Evolutionary conservation across 2,888 invertebrate genomes (phyloP), one percentile per base, ranked within the genome.

Genomic region (Tetheella fluctuosa): DNA sequence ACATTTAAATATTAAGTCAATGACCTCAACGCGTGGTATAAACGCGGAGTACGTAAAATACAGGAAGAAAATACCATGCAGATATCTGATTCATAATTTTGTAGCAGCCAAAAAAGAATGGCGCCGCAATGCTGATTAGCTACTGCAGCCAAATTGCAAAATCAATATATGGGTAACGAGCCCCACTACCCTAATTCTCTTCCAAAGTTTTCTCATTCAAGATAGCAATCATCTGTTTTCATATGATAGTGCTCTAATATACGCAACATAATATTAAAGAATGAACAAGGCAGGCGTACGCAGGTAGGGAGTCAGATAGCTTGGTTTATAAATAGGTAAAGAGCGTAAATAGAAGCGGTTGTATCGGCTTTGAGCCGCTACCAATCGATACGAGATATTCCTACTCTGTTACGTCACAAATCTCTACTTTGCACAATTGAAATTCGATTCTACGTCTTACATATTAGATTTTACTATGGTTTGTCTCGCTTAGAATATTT

Each of bases 261-360:
- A 53, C 53, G 25, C 28, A 53, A 30, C 15, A 54, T 54, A 54
- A 28, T 20, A 34, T 37, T 37, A 20, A 34, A 34, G 17, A 54
- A 54, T 54, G 71, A 72, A 81, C 72, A 77, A 73, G 70, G 76
- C 65, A 74, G 64, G 70, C 78, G 48, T 77, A 70, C 76, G 80
- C 89, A 92, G 90, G 91, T 91, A 90, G 88, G 82, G 81, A 86
- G 84, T 79, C 76, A 77, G 86, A 87, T 87, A 86, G 79, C 79
- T 81, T 79, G 82, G 81, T 84, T 88, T 92, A 93, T 92, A 93
- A 92, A 93, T 92, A 91, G 91, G 90, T 91, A 91, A 91, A 85
- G 85, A 90, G 88, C 89, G 88, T 90, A 92, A 92, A 92, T 91
- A 91, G 89, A 86, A 86, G 79, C 86, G 84, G 86, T 89, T 90